Conservation (phyloP, 2,113 vertebrate species). For the Leptocoma aspasia region DNA sequence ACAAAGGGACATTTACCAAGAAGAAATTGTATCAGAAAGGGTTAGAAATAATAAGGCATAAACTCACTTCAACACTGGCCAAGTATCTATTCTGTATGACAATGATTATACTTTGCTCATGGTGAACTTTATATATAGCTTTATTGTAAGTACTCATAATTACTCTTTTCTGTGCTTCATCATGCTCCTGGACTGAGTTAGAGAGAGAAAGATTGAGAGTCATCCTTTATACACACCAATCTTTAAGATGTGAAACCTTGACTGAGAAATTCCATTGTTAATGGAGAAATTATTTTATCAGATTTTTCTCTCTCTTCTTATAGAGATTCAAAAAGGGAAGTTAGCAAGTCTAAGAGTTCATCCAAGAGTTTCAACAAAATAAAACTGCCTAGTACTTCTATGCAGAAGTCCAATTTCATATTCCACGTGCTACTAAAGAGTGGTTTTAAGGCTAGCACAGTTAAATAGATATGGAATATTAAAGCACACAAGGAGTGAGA, state of each 20-base stretch:
- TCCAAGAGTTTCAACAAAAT: neutral
- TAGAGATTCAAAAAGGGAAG: neutral
- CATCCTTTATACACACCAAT: neutral
- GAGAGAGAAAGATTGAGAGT: neutral
- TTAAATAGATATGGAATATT: neutral
- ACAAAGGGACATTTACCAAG: neutral
- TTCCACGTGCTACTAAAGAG: neutral
- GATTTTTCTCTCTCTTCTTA: neutral
- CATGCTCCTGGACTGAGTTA: conserved; percentile 64
- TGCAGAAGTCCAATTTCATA: neutral
- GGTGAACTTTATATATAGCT: conserved; percentile 49
- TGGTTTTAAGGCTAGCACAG: neutral
- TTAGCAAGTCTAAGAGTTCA: neutral
- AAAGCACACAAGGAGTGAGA: neutral
- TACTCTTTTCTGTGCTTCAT: conserved; percentile 62
- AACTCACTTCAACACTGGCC: conserved; percentile 69
- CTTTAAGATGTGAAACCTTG: neutral
- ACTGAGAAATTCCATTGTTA: neutral
- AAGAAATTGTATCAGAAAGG: neutral
- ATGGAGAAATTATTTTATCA: neutral
- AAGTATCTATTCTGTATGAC: conserved; percentile 62
- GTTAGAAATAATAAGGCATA: neutral
- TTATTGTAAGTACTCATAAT: conserved; percentile 62
- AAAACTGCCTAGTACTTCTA: neutral
- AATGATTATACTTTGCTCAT: conserved; percentile 68